Base-by-base conservation (phyloP, 1,140 invertebrate species). In the Chelonus insularis region DNA sequence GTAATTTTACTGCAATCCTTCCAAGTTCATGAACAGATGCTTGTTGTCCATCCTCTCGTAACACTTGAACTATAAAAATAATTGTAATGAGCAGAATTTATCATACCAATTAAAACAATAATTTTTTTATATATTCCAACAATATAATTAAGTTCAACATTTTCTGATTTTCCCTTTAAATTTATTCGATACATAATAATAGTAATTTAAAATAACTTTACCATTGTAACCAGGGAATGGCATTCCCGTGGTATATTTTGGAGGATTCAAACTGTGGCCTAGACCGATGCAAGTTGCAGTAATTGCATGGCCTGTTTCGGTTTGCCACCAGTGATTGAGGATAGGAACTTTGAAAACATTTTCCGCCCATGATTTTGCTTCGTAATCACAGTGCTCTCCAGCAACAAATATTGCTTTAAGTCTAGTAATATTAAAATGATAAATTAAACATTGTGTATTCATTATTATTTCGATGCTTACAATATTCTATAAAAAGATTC, bases 311-410 rank as follows among this genome's bases (percentile, higher is more conserved):
- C 94, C 95, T 0, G 93, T 94, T 82, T 97, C 95, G 4, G 93
- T 96, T 81, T 97, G 95, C 95, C 95, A 98, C 94, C 94, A 98
- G 74, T 97, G 91, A 76, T 98, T 96, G 14, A 96, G 72, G 6
- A 96, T 87, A 0, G 94, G 93, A 1, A 92, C 91, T 62, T 89
- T 85, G 69, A 97, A 92, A 7, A 85, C 82, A 55, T 86, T 86
- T 75, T 92, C 87, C 0, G 91, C 89, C 95, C 95, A 98, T 4
- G 81, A 68, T 84, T 95, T 90, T 0, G 95, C 95, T 72, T 95
- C 93, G 58, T 91, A 88, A 73, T 98, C 95, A 75, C 94, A 95
- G 71, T 96, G 93, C 77, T 98, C 95, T 0, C 95, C 95, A 60
- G 94, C 95, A 4, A 96, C 89, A 76, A 94, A 96, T 54, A 97